phyloP scores from a whole-genome alignment of 2,888 invertebrate species.

The Limnephilus auricula region DNA sequence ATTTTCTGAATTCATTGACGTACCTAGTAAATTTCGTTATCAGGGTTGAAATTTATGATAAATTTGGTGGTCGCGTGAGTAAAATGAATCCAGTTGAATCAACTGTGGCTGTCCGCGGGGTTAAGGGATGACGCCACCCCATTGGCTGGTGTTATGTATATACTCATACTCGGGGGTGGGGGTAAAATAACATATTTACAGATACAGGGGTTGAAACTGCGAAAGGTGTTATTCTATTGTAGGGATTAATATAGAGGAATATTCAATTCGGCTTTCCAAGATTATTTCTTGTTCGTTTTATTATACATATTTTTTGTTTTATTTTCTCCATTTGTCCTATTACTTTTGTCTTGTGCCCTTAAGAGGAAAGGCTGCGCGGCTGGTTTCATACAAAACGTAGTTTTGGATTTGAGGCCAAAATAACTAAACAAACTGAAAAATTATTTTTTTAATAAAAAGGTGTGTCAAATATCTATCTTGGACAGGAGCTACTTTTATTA shows the following conservation, averaged over 20 bases:
- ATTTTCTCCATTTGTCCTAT: too few relatives aligned
- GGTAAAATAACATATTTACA: neutral
- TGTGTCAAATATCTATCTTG: too few relatives aligned
- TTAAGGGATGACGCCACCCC: constrained; percentile 6
- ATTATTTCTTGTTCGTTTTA: too few relatives aligned
- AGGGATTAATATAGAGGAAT: neutral
- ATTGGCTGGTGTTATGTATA: constrained; percentile 26
- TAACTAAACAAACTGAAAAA: too few relatives aligned
- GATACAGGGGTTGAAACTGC: neutral
- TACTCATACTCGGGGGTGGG: constrained; percentile 8
- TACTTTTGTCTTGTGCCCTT: too few relatives aligned
- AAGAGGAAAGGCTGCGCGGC: too few relatives aligned
- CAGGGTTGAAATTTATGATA: neutral
- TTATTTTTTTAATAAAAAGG: too few relatives aligned
- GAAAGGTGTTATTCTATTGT: neutral
- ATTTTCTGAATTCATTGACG: neutral
- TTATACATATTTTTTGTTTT: too few relatives aligned
- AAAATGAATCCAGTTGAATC: constrained; percentile 51
- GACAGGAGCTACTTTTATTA: too few relatives aligned
- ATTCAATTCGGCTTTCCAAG: neutral
- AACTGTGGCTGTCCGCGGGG: constrained; percentile 43
- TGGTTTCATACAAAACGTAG: too few relatives aligned
- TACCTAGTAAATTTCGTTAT: neutral
- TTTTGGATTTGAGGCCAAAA: too few relatives aligned
- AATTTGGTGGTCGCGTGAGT: constrained; percentile 30